Conservation (phyloP, 1,140 invertebrate species). For the Bombyx mandarina region DNA sequence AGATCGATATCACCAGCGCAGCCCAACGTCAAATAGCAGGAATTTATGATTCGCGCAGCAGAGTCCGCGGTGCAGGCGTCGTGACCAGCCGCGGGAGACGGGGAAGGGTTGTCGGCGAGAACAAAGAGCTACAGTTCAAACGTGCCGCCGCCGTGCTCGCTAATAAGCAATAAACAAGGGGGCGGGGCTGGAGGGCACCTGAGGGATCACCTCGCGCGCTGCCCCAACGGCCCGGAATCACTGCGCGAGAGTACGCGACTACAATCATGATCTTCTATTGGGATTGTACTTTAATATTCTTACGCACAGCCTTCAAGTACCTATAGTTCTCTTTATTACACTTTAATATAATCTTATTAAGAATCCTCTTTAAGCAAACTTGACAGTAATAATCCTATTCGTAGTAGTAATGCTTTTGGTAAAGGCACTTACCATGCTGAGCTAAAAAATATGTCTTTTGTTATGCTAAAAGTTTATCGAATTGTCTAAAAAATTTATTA, state of each 20-base stretch:
- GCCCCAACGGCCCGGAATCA: conserved; percentile 10
- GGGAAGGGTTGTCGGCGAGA: conserved; percentile 40
- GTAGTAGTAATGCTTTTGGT: no score
- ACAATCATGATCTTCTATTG: no score
- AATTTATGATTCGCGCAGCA: conserved; percentile 57
- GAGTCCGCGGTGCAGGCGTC: conserved; percentile 31
- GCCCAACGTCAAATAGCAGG: conserved; percentile 53
- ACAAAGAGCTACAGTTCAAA: conserved; percentile 59
- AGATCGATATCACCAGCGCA: conserved; percentile 56
- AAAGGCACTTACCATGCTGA: no score
- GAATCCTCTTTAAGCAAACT: no score
- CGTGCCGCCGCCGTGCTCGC: conserved; percentile 49
- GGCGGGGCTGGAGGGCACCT: conserved; percentile 55
- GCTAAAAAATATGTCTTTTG: no score
- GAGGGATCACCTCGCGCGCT: conserved; percentile 50
- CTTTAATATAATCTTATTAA: no score
- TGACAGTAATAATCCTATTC: no score
- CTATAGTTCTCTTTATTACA: no score
- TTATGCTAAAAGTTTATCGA: no score
- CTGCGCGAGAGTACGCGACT: conserved; percentile 14
- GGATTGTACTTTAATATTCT: no score
- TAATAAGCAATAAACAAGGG: conserved; percentile 69
- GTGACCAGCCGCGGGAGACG: conserved; percentile 33
- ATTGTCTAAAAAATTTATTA: no score
- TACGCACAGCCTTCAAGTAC: no score